Evolutionary conservation across 2,797 vertebrate species (phyloP), one percentile per base, ranked within the genome.

Genomic region (Gephyroberyx darwinii): DNA sequence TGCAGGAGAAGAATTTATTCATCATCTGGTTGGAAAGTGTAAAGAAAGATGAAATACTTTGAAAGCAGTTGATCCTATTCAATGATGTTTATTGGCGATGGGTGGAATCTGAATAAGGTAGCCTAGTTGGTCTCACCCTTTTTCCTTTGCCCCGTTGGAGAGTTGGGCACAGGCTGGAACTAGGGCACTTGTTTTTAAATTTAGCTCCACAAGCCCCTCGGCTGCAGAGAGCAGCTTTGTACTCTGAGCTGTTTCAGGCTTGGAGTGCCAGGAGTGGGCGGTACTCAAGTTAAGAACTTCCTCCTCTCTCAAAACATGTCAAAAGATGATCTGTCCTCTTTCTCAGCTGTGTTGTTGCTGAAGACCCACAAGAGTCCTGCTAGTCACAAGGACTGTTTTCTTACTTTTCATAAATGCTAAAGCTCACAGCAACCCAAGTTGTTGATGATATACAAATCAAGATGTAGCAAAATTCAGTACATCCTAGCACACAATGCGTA

Each of bases 171-270:
- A 83, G 62, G 54, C 80, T 84, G 58, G 86, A 94, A 91, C 81
- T 95, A 89, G 93, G 93, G 81, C 93, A 89, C 59, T 81, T 69
- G 67, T 86, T 92, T 92, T 94, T 93, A 94, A 93, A 91, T 93
- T 93, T 94, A 94, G 92, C 88, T 86, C 80, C 84, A 79, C 87
- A 85, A 81, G 85, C 86, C 90, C 90, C 86, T 63, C 63, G 78
- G 91, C 91, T 88, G 82, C 83, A 67, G 84, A 84, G 88, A 91
- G 80, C 89, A 90, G 89, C 90, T 91, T 89, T 92, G 83, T 87
- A 89, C 86, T 90, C 72, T 67, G 86, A 89, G 88, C 85, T 75
- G 81, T 89, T 88, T 88, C 73, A 79, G 83, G 52, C 80, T 77
- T 59, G 57, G 70, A 78, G 77, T 82, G 82, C 80, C 82, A 66